Conservation (phyloP, 2,888 invertebrate genomes). For the Bembecia ichneumoniformis region DNA sequence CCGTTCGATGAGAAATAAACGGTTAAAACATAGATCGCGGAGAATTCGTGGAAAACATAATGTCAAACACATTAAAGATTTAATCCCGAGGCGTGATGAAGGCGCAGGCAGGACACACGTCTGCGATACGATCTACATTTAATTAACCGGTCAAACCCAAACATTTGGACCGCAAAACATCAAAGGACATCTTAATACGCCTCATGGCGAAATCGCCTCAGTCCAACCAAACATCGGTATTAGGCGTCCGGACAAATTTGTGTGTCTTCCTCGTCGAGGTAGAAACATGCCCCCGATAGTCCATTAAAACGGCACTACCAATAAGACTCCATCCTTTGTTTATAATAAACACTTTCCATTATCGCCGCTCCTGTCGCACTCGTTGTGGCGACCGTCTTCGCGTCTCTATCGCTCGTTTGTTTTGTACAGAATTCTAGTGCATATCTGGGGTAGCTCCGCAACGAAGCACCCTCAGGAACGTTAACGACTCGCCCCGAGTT, state of each 20-base stretch:
- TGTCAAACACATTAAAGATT: slow-evolving; percentile 26
- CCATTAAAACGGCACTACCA: slow-evolving; percentile 54
- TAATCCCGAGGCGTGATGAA: slow-evolving; percentile 37
- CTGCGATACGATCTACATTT: slow-evolving; percentile 48
- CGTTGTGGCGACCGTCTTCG: slow-evolving; percentile 8
- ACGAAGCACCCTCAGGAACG: slow-evolving; percentile 60
- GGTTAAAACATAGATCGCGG: slow-evolving; percentile 7
- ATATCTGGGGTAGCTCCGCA: slow-evolving; percentile 46
- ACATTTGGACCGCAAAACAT: slow-evolving; percentile 54
- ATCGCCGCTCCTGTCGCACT: slow-evolving; percentile 25
- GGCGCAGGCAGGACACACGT: slow-evolving; percentile 28
- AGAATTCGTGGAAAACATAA: slow-evolving; percentile 3
- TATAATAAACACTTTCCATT: slow-evolving; percentile 69
- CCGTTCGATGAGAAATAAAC: background rate
- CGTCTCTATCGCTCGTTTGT: slow-evolving; percentile 43
- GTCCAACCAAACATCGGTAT: slow-evolving; percentile 52
- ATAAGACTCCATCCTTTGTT: slow-evolving; percentile 70
- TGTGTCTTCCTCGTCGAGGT: slow-evolving; percentile 38
- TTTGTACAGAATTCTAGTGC: slow-evolving; percentile 61
- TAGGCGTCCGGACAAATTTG: slow-evolving; percentile 36
- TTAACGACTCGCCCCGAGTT: slow-evolving; percentile 64
- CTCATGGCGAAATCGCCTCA: slow-evolving; percentile 57
- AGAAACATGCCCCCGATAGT: slow-evolving; percentile 55
- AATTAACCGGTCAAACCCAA: slow-evolving; percentile 56
- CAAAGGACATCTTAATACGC: slow-evolving; percentile 67